phyloP scores from a whole-genome alignment of 1,140 invertebrate species.

The Drosophila persimilis region DNA sequence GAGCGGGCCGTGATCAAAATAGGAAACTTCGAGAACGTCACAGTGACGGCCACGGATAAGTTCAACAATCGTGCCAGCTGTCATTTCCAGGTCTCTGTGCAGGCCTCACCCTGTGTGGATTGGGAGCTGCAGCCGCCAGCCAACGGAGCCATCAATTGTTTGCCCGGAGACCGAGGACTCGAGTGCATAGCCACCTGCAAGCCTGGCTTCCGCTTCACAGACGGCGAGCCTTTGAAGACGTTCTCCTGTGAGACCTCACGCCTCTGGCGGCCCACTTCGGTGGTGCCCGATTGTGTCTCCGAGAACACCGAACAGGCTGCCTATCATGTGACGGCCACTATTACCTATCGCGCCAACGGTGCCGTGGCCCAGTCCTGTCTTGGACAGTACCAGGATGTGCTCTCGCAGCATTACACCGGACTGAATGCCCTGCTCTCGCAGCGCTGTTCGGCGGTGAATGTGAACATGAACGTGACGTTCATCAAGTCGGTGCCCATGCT shows the following conservation, averaged over 20 bases:
- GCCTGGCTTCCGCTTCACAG: slow-evolving; percentile 95
- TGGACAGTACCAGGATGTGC: slow-evolving; percentile 92
- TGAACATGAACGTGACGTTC: slow-evolving; percentile 97
- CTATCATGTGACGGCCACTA: slow-evolving; percentile 95
- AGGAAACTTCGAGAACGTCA: slow-evolving; percentile 96
- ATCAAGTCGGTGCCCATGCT: slow-evolving; percentile 90
- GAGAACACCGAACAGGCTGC: slow-evolving; percentile 96
- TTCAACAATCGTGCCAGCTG: slow-evolving; percentile 95
- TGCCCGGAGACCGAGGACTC: slow-evolving; percentile 89
- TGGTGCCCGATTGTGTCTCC: slow-evolving; percentile 96
- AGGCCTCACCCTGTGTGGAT: slow-evolving; percentile 96
- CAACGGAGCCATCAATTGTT: slow-evolving; percentile 94
- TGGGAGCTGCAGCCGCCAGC: slow-evolving; percentile 95
- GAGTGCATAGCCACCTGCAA: slow-evolving; percentile 96
- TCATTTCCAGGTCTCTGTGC: slow-evolving; percentile 96
- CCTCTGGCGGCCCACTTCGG: slow-evolving; percentile 91
- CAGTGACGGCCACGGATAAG: slow-evolving; percentile 94
- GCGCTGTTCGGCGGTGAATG: slow-evolving; percentile 96
- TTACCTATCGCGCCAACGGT: slow-evolving; percentile 94
- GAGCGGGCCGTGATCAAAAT: slow-evolving; percentile 94
- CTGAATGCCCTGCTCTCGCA: slow-evolving; percentile 93
- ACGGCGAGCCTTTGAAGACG: slow-evolving; percentile 93
- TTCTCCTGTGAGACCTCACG: slow-evolving; percentile 92
- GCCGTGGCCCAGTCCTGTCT: slow-evolving; percentile 93
- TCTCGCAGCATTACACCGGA: slow-evolving; percentile 91